Base-by-base conservation (phyloP, 2,888 invertebrate species). In the Pomacea canaliculata region DNA sequence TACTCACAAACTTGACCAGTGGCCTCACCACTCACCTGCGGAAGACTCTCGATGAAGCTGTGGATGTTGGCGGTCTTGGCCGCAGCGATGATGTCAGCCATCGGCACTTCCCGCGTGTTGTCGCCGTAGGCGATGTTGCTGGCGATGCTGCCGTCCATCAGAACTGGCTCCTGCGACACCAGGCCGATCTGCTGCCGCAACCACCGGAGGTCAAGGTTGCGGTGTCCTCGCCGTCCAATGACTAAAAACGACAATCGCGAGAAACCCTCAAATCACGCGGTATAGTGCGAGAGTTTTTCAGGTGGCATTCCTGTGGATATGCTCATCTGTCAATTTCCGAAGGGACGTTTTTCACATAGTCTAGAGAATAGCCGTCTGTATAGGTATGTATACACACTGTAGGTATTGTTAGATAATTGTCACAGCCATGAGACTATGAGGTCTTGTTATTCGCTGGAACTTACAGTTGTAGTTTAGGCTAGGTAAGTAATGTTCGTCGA, bases 51-150 rank as follows among this genome's bases (percentile, higher is more conserved):
- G 73, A 97, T 94, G 86, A 97, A 97, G 85, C 93, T 94, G 88
- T 97, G 97, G 84, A 97, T 96, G 86, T 97, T 97, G 0, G 97
- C 96, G 87, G 94, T 94, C 85, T 94, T 94, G 0, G 85, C 94
- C 93, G 82, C 90, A 60, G 73, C 81, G 1, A 96, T 94, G 70
- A 97, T 93, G 88, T 96, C 96, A 71, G 94, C 93, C 91, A 93
- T 93, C 3, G 92, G 86, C 0, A 95, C 93, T 0, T 85, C 89
- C n/a, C 94, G 91, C 0, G 92, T 91, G 88, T 96, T 96, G 88
- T 96, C 96, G 7, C 98, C 98, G 88, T 98, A 98, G 0, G 95
- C 95, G 82, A 98, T 97, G 90, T 98, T 98, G 83, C 97, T 96
- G 0, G 93, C 93, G 77, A 98, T 96, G 13, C 95, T 95, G 76